These are phyloP conservation scores for Acanthosepion lycidas DNA, from an alignment of 2,888 invertebrate genomes.

Conservation along the genomic window DNA sequence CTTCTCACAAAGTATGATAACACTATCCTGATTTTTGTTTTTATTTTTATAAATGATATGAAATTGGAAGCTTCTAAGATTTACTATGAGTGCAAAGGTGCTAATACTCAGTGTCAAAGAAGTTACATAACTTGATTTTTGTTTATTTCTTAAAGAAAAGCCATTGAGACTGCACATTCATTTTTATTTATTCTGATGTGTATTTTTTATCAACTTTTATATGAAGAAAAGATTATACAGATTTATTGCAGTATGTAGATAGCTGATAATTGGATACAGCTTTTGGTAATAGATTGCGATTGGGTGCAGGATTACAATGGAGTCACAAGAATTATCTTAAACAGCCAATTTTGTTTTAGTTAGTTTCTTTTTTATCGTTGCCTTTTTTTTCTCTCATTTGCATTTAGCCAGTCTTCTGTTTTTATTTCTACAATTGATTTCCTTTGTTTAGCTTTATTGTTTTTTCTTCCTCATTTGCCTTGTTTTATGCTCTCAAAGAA, in stretches of 20 bases:
- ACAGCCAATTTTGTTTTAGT: neutral
- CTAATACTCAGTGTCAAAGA: no score
- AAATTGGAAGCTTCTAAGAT: no score
- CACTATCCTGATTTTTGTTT: no score
- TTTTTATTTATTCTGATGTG: neutral
- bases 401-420: neutral
- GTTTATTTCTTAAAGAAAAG: no score
- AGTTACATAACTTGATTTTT: no score
- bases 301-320: neutral
- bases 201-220: neutral
- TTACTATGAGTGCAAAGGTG: no score
- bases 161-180: no score
- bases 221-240: neutral
- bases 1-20: no score
- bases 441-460: neutral
- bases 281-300: neutral
- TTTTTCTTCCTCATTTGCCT: neutral
- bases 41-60: no score
- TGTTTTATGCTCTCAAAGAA: neutral
- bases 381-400: neutral
- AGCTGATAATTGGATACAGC: neutral
- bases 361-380: neutral
- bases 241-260: neutral
- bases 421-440: neutral
- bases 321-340: slow-evolving; percentile 1